A percentile compares a stretch with the other conserved stretches of the same genome.
Evolutionary conservation across 2,888 invertebrate species (phyloP).

Genomic region (Lithophane ornitopus): DNA sequence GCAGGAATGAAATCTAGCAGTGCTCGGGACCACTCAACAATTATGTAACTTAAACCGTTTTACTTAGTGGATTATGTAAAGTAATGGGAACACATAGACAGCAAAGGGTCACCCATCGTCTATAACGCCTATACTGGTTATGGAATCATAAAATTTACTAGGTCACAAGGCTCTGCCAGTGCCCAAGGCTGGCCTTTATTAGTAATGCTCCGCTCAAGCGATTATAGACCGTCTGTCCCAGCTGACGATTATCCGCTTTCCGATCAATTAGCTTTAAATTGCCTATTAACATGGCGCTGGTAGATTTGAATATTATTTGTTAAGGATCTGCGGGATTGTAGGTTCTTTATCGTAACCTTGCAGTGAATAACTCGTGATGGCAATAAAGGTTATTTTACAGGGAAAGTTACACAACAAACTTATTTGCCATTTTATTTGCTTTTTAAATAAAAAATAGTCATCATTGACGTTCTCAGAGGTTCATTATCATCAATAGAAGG

Average conservation of each 20-base stretch:
- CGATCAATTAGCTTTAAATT: constrained; percentile 57
- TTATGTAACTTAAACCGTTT: constrained; percentile 25
- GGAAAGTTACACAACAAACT: not conserved
- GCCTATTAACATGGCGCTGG: constrained; percentile 37
- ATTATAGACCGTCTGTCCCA: constrained; percentile 54
- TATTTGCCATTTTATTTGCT: no score
- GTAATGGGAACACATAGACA: constrained; percentile 22
- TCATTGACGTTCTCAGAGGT: not conserved
- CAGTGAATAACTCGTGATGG: not conserved
- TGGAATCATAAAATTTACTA: constrained; percentile 44
- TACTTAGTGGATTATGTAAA: constrained; percentile 42
- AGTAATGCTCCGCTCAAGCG: constrained; percentile 54
- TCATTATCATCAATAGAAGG: no score
- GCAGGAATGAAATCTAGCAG: not conserved
- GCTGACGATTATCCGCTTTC: constrained; percentile 58
- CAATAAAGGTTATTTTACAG: not conserved
- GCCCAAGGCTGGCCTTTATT: constrained; percentile 33
- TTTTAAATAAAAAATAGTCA: not conserved
- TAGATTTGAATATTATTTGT: constrained; percentile 48
- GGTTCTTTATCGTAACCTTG: not conserved
- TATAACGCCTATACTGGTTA: constrained; percentile 24
- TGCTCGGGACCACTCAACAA: not conserved
- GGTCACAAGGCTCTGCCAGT: constrained; percentile 30
- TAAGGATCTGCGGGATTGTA: constrained; percentile 8
- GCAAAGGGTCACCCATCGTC: constrained; percentile 29